Evolutionary conservation across 2,888 invertebrate genomes (phyloP).

Genomic region (Drepana falcataria): DNA sequence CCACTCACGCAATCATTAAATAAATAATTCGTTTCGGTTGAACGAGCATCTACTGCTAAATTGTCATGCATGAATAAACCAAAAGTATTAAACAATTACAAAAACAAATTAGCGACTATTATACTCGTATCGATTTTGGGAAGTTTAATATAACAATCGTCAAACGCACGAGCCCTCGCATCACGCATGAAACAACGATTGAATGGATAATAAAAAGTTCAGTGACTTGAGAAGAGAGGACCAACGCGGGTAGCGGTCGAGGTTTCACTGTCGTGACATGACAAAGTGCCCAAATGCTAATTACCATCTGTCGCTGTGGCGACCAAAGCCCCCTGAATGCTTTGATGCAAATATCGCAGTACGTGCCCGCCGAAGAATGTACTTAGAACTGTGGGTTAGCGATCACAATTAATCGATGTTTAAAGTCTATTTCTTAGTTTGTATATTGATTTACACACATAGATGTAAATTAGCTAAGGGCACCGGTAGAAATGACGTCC

Average conservation of each 20-base stretch:
- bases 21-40: not conserved
- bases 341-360: slow-evolving; percentile 17
- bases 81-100: not conserved
- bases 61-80: not conserved
- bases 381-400: not conserved
- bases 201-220: slow-evolving; percentile 35
- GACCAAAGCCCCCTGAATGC: slow-evolving; percentile 33
- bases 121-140: not conserved
- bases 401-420: not conserved
- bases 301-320: slow-evolving; percentile 48
- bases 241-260: slow-evolving; percentile 31
- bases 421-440: slow-evolving; percentile 1
- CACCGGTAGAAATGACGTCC: not conserved
- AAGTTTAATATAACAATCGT: not conserved
- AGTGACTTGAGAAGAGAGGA: slow-evolving; percentile 47
- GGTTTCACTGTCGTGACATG: slow-evolving; percentile 58
- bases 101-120: not conserved
- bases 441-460: not conserved
- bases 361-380: slow-evolving; percentile 2
- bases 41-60: not conserved
- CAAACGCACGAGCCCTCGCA: not conserved
- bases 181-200: not conserved
- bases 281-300: slow-evolving; percentile 64
- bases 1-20: not conserved
- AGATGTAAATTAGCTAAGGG: not conserved